Evolutionary conservation across 2,113 vertebrate species (phyloP).

Genomic region (Loxodonta africana): DNA sequence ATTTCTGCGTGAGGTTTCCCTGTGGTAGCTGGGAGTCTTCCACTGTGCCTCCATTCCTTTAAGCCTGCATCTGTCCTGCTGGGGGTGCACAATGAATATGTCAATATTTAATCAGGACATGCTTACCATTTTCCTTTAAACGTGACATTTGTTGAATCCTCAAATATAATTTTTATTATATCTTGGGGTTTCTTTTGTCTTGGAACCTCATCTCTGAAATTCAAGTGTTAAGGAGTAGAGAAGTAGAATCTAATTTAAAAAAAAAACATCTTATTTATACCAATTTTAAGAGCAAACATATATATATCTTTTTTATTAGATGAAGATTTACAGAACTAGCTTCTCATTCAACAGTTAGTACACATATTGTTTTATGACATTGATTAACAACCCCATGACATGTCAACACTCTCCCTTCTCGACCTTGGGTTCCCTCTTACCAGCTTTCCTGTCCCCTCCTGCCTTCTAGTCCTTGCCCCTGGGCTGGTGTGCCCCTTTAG

Average conservation of each 20-base stretch:
- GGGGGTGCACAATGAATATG: not conserved
- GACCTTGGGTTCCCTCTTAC: too few species aligned
- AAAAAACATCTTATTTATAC: not conserved
- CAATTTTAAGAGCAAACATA: not conserved
- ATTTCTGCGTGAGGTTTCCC: not conserved
- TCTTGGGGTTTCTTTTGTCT: not conserved
- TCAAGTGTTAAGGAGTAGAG: slow-evolving; percentile 2
- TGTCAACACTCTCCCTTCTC: too few species aligned
- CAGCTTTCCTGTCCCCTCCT: too few species aligned
- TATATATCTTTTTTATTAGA: not conserved
- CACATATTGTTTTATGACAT: too few species aligned
- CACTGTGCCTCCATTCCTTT: not conserved
- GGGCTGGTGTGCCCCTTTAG: too few species aligned
- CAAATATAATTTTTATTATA: not conserved
- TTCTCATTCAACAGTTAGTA: too few species aligned
- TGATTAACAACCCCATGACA: too few species aligned
- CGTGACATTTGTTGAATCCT: not conserved
- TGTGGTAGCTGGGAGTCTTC: not conserved
- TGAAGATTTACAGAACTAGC: too few species aligned
- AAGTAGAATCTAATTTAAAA: slow-evolving; percentile 3
- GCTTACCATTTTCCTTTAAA: not conserved
- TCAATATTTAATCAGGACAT: not conserved
- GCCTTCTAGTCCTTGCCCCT: too few species aligned
- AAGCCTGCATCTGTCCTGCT: not conserved
- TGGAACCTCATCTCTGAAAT: slow-evolving; percentile 20